Conservation (phyloP, 2,888 invertebrate genomes). For the Pristionchus japonicus region DNA sequence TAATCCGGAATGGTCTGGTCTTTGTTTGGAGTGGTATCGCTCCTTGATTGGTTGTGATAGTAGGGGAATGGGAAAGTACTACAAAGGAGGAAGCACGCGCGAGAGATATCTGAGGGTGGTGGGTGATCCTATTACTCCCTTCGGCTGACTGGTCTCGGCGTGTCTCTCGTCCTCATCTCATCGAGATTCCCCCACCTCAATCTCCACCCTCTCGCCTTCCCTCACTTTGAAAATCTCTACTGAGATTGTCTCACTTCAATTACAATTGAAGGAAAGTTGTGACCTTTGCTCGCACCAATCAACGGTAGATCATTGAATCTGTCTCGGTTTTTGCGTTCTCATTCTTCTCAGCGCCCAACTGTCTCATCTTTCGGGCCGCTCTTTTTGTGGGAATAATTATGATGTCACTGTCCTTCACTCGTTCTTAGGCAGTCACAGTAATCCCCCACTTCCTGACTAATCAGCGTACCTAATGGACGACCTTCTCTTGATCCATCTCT, state of each 20-base stretch:
- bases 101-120: conserved; percentile 1
- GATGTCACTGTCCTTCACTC: not conserved
- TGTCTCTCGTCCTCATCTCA: conserved; percentile 3
- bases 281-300: not conserved
- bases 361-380: conserved; percentile 18
- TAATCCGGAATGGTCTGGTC: not conserved
- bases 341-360: not conserved
- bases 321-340: not conserved
- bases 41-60: conserved; percentile 35
- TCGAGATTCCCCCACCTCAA: not conserved
- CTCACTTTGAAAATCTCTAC: not conserved
- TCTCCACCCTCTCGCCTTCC: not conserved
- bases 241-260: conserved; percentile 25
- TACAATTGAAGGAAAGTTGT: conserved; percentile 4
- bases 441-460: not conserved
- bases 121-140: conserved; percentile 36
- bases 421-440: not conserved
- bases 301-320: not conserved
- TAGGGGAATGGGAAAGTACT: conserved; percentile 24
- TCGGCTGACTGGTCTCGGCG: conserved; percentile 17
- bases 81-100: not conserved
- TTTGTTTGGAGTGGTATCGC: not conserved
- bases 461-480: not conserved
- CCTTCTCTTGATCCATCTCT: not conserved
- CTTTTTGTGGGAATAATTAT: not conserved